Percentiles rank a stretch among this genome's conserved stretches.
phyloP scores from a whole-genome alignment of 2,888 invertebrate genomes.

The Pseudococcus viburni region DNA sequence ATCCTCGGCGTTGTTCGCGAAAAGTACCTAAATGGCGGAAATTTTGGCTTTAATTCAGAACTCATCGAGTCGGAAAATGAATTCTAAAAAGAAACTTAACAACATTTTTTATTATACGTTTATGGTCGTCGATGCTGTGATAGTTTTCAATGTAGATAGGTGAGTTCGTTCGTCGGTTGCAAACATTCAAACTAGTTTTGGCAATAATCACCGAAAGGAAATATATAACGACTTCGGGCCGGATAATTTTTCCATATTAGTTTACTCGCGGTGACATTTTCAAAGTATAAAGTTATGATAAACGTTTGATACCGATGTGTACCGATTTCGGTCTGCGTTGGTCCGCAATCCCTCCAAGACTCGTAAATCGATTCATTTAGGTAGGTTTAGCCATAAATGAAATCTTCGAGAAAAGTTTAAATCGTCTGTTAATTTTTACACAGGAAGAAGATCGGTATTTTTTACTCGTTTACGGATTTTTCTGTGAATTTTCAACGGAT shows the following conservation, averaged over 20 bases:
- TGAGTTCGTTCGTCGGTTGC: not conserved
- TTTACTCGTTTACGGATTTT: too few species aligned
- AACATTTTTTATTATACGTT: constrained; percentile 51
- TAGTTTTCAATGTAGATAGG: not conserved
- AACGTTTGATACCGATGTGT: not conserved
- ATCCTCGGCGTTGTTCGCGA: not conserved
- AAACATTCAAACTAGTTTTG: constrained; percentile 39
- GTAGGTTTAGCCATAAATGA: too few species aligned
- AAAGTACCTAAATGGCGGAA: constrained; percentile 43
- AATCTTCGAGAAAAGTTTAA: too few species aligned
- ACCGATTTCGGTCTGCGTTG: not conserved
- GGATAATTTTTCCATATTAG: constrained; percentile 45
- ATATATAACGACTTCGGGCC: constrained; percentile 45
- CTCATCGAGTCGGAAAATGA: constrained; percentile 55
- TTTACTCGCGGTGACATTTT: constrained; percentile 17
- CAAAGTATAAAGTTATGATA: not conserved
- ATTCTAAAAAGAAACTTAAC: constrained; percentile 57
- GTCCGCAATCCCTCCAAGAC: too few species aligned
- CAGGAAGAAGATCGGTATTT: too few species aligned
- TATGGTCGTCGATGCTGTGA: constrained; percentile 30
- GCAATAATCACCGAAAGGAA: constrained; percentile 51
- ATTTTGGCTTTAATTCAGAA: constrained; percentile 55
- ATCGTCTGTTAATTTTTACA: too few species aligned
- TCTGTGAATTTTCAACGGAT: too few species aligned
- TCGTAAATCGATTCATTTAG: too few species aligned